Evolutionary conservation across 2,888 invertebrate species (phyloP).

Genomic region (Cybosia mesomella): DNA sequence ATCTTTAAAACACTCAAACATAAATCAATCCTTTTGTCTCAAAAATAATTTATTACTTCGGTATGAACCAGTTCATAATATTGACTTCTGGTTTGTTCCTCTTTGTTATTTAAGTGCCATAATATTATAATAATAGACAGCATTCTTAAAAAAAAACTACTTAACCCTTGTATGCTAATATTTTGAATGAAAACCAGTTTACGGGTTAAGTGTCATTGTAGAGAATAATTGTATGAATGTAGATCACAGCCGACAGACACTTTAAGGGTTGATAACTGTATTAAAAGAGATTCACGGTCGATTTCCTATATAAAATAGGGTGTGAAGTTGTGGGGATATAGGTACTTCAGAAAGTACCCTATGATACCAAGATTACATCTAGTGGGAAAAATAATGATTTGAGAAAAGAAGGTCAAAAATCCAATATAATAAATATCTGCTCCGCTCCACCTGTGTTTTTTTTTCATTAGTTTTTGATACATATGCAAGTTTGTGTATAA

Average conservation of each 20-base stretch:
- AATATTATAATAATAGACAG: conserved; percentile 68
- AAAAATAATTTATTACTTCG: conserved; percentile 56
- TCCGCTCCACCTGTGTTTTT: too few species aligned
- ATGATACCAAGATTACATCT: neutral
- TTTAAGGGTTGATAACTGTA: conserved; percentile 48
- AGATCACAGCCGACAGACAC: conserved; percentile 43
- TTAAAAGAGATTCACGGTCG: conserved; percentile 34
- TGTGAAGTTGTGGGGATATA: neutral
- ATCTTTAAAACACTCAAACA: conserved; percentile 49
- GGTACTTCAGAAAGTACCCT: neutral
- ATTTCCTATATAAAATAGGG: conserved; percentile 25
- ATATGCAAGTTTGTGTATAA: too few species aligned
- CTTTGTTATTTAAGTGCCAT: conserved; percentile 68
- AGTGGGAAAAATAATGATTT: neutral
- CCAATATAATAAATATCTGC: too few species aligned
- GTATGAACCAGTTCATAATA: conserved; percentile 56
- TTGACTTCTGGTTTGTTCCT: conserved; percentile 69
- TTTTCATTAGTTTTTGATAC: too few species aligned
- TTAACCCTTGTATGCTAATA: conserved; percentile 47
- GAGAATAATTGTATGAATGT: conserved; percentile 52
- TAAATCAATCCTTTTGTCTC: conserved; percentile 64
- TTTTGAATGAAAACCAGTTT: conserved; percentile 47
- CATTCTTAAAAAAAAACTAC: conserved; percentile 51
- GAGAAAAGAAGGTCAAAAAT: too few species aligned
- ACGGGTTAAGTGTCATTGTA: conserved; percentile 43